Evolutionary conservation across 1,140 invertebrate species (phyloP).

Genomic region (Elysia chlorotica): DNA sequence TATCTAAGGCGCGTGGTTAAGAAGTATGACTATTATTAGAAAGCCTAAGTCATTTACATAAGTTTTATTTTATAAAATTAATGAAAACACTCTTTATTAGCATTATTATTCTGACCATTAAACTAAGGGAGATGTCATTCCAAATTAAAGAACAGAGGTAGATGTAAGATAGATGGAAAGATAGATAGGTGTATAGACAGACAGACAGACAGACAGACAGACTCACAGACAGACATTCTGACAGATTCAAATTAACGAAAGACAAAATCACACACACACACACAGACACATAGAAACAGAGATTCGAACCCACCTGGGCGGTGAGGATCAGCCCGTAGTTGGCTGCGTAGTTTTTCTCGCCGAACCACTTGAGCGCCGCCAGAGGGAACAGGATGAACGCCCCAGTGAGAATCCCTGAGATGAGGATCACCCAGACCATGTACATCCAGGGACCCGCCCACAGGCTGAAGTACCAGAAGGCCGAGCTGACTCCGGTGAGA

Average conservation of each 20-base stretch:
- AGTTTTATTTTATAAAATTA: not conserved
- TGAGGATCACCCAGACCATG: constrained; percentile 16
- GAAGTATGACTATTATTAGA: not conserved
- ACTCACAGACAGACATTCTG: not conserved
- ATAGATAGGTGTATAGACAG: not conserved
- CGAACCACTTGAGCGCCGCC: constrained; percentile 22
- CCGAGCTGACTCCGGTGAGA: constrained; percentile 2
- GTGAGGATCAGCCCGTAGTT: constrained; percentile 30
- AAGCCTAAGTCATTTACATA: not conserved
- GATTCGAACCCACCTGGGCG: constrained; percentile 12
- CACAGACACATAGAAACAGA: not conserved
- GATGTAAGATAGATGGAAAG: not conserved
- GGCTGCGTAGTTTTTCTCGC: constrained; percentile 24
- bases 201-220: not conserved
- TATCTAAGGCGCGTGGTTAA: not conserved
- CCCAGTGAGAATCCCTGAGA: constrained; percentile 21
- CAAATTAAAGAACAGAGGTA: not conserved
- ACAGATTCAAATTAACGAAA: not conserved
- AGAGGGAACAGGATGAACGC: constrained; percentile 30
- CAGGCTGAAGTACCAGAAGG: constrained; percentile 22
- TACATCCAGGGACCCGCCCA: constrained; percentile 18
- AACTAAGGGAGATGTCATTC: not conserved
- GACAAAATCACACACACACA: not conserved
- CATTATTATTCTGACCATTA: no score
- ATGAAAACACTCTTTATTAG: no score